Base-by-base conservation (phyloP, 2,113 vertebrate species). In the Probosciger aterrimus region DNA sequence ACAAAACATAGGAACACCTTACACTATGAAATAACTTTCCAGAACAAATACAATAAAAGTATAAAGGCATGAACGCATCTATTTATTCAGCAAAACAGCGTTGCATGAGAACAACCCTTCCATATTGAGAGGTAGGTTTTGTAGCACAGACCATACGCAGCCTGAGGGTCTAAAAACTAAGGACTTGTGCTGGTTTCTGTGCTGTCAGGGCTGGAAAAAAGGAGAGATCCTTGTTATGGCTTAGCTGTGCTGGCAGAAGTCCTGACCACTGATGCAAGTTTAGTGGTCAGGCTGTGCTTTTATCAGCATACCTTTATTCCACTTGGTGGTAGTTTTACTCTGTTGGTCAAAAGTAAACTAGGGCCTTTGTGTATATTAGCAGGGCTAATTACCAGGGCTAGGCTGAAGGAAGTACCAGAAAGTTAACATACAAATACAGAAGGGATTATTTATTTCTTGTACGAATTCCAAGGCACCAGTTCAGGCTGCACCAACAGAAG, bases 361-460 rank as follows among this genome's bases (percentile, higher is more conserved):
- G 31, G 71, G 67, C 76, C 86, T 93, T 86, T 83, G 92, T 88
- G 73, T 67, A 2, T 49, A 59, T 92, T 83, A 93, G 68, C 74
- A 69, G 81, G 81, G 27, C 62, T 95, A 95, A 97, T 95, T 89
- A 79, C 60, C 95, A 55, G 65, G 76, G 86, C 69, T 84, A 79
- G 81, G 68, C 81, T 79, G 89, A 65, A 83, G 77, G 89, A 96
- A 89, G 91, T 57, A 82, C 39, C 65, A 44, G 74, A 60, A 93
- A 95, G 91, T 95, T 92, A 92, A 89, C 41, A 75, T 44, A 71
- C 30, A 60, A 91, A 73, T 95, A 62, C 62, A 91, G 86, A 57
- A 89, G 86, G 82, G 84, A 87, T 91, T 82, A 64, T 95, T 88
- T 95, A 39, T 79, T 84, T 82, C 86, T 79, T 95, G 92, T 84